Base-by-base conservation (phyloP, 1,140 invertebrate genomes). In the Subanguina moxae region DNA sequence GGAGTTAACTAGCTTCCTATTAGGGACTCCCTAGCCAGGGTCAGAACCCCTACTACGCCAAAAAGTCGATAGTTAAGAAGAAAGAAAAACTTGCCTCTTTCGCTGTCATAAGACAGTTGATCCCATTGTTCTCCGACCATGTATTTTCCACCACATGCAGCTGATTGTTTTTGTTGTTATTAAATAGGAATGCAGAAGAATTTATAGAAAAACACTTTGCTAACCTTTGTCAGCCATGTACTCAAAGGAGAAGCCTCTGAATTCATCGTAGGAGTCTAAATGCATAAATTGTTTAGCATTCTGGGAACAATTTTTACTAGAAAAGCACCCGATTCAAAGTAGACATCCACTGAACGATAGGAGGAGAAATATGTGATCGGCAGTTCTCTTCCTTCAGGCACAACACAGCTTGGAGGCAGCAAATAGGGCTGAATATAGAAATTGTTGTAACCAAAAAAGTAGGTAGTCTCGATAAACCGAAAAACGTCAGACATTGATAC, bases 271-370 rank as follows among this genome's bases (percentile, higher is more conserved):
- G 13, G 45, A 52, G 59, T 80, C 32, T 38, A 11, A 38, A 38
- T 38, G 32, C 3, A 11, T 38, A 5, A 3, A 38, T 38, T 38
- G n/a, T n/a, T n/a, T n/a, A n/a, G n/a, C n/a, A n/a, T n/a, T n/a
- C n/a, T n/a, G n/a, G n/a, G n/a, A n/a, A n/a, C 32, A 38, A 38
- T 38, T 38, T 38, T 38, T 38, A 38, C 32, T 5, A 5, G 11
- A 38, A 5, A 38, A 38, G 3, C 11, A 38, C 32, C 78, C 1
- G 78, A 78, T 61, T 68, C 72, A 45, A 80, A 82, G 52, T 71
- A 72, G 1, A 83, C 63, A 43, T 74, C 65, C 38, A 71, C 67
- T 27, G 28, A 57, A 0, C 70, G 57, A 63, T 64, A 72, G 7
- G 77, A 71, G 9, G 57, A 73, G 52, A 65, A 27, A 42, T 52